Base-by-base conservation (phyloP, 2,888 invertebrate genomes). In the Scaeva pyrastri region DNA sequence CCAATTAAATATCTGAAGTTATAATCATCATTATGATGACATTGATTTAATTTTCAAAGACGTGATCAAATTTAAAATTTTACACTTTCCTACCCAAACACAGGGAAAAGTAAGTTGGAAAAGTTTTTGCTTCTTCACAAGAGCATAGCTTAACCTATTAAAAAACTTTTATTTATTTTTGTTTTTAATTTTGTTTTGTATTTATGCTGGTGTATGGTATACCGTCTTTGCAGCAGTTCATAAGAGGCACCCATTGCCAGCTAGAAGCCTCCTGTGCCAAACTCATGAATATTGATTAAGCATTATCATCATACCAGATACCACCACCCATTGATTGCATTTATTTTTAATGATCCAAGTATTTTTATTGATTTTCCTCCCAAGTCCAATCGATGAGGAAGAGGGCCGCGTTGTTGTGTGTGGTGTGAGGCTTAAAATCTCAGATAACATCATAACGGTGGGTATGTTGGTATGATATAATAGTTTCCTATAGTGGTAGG, bases 11-110 rank as follows among this genome's bases (percentile, higher is more conserved):
- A 48, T 26, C 45, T 76, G 26, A 48, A 64, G 55, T 56, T 66
- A 81, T 76, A 50, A 48, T 56, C 50, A 76, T 76, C 41, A 39
- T 23, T 43, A 43, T 62, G 31, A 66, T 62, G 48, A 36, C 64
- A 76, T 75, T 64, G 64, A 48, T 71, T 71, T 45, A 62, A 71
- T 71, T 77, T 71, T 16, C 36, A 23, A 71, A 71, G 39, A 75
- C 75, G 81, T 81, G 81, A 70, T 56, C 26, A 31, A 64, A 81
- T 64, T 81, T 55, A 60, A 43, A 70, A 70, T 55, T 45, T 31
- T 43, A 12, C n/a, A 41, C 19, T 41, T 41, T 45, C 43, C 7
- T 36, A 16, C 2, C 26, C 45, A 62, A 43, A 52, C 6, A 36
- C 2, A 10, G 16, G 11, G 43, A 48, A n/a, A n/a, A 50, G 6